Base-by-base conservation (phyloP, 2,797 vertebrate species). In the Sebastolobus alascanus region DNA sequence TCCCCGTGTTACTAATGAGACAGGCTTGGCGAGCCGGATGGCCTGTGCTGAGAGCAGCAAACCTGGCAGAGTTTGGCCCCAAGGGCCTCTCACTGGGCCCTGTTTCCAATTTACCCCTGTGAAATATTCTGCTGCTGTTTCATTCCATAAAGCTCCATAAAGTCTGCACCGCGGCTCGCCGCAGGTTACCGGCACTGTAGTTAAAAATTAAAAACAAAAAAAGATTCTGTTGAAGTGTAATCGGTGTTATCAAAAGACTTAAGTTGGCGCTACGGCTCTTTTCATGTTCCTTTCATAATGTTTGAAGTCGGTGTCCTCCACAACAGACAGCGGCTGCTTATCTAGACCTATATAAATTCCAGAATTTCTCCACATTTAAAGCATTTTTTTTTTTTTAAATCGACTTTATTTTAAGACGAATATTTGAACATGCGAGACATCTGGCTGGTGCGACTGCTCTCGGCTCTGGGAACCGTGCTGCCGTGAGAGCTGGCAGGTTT, bases 1-100 rank as follows among this genome's bases (percentile, higher is more conserved):
- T 88, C 75, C 64, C 87, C 69, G 88, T 65, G 70, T 93, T 87
- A 87, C 92, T 95, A 95, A 96, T 95, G 93, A 95, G 94, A 94
- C 92, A 85, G 83, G 87, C 82, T 73, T 78, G 82, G 89, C 73
- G 46, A 90, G 52, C 52, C 52, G 83, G 67, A 75, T 76, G 79
- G 77, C 60, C 84, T 72, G 73, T 78, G 89, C 88, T 89, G 90
- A 93, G 89, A 93, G 86, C 91, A 93, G 89, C 75, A 91, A 91
- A 84, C 84, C 89, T 92, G 91, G 92, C 88, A 93, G 89, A 85
- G 72, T 87, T 86, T 83, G 77, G 84, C 93, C 93, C 84, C 85
- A 8, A 67, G 94, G 90, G 84, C 79, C 85, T 73, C 33, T 89
- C 76, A 38, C 72, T 64, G 68, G 83, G 77, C 72, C 89, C 67